Evolutionary conservation across 2,888 invertebrate species (phyloP), one percentile per base, ranked within the genome.

Genomic region (Diachrysia chrysitis): DNA sequence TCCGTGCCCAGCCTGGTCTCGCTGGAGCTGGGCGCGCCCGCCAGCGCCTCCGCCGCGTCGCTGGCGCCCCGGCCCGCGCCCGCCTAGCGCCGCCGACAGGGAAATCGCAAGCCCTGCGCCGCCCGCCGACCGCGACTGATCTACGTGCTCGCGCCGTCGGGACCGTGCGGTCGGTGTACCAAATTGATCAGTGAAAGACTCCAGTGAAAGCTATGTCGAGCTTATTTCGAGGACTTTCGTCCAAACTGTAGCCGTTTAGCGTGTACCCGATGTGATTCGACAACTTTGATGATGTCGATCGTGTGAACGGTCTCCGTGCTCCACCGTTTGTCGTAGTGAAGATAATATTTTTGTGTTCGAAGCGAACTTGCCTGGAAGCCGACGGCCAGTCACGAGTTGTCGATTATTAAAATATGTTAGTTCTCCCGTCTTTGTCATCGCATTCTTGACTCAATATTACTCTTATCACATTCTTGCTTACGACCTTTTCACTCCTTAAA

Each of bases 1-100:
- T 91, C 92, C 63, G 77, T 85, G 85, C 88, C 83, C 83, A 87
- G 90, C 85, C 65, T 88, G 89, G 81, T 84, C 80, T 88, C 86
- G 85, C 81, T 85, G 83, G 87, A 85, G 83, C 84, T 76, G 73
- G 60, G 73, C 75, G 75, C 72, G 62, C 42, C 66, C 64, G 69
- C 71, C 32, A 7, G 1, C 19, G 48, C 48, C 10, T 2, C 19
- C 48, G 21, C 19, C 48, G 12, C 19, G 21, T 17, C 21, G 42
- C 42, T 14, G 10, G 12, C 19, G 21, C 9, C 48, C 3, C 7
- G 48, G 12, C 10, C 21, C 19, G 21, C 48, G 21, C 48, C 48
- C 19, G 19, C 19, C 48, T 14, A 19, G 48, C 42, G 3, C 17
- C 0, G 16, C 19, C n/a, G 1, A 0, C 19, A 51, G 19, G 48